Evolutionary conservation across 2,113 vertebrate species (phyloP).

Genomic region (Dolichallabes microphthalmus): DNA sequence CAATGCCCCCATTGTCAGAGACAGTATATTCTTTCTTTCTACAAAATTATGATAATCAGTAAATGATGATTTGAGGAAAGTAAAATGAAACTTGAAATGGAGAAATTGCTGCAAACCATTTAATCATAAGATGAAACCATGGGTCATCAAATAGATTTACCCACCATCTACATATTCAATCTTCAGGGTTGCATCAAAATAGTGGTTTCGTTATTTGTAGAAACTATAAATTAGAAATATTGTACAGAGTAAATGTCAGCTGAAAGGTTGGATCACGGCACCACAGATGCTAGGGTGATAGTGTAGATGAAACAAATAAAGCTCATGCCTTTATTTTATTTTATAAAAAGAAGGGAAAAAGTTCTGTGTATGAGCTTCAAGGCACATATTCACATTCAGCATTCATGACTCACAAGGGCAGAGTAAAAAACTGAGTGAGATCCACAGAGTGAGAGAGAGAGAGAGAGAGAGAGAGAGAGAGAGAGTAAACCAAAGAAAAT

Average conservation of each 20-base stretch:
- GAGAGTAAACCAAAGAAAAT: constrained; percentile 31
- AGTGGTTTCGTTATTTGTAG: too few species aligned
- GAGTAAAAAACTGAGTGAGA: background rate
- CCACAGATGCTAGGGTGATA: background rate
- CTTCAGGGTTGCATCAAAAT: too few species aligned
- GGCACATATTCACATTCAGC: constrained; percentile 28
- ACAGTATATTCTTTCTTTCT: too few species aligned
- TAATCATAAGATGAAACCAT: too few species aligned
- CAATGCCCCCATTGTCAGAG: too few species aligned
- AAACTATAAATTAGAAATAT: background rate
- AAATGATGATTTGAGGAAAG: too few species aligned
- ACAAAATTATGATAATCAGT: too few species aligned
- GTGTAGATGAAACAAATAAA: background rate
- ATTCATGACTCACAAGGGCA: constrained; percentile 11
- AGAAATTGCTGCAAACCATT: too few species aligned
- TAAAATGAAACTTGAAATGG: too few species aligned
- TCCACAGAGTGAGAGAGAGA: constrained; percentile 11
- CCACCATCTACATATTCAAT: too few species aligned
- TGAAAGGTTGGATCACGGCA: background rate
- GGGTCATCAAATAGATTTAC: too few species aligned
- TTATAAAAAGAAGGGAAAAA: background rate
- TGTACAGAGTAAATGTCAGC: background rate
- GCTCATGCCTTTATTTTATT: background rate
- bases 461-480: constrained; percentile 26
- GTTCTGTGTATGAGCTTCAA: background rate